Percentiles rank a stretch among this genome's conserved stretches.
Evolutionary conservation across 2,888 invertebrate species (phyloP).

Genomic region (Tetranychus truncatus): DNA sequence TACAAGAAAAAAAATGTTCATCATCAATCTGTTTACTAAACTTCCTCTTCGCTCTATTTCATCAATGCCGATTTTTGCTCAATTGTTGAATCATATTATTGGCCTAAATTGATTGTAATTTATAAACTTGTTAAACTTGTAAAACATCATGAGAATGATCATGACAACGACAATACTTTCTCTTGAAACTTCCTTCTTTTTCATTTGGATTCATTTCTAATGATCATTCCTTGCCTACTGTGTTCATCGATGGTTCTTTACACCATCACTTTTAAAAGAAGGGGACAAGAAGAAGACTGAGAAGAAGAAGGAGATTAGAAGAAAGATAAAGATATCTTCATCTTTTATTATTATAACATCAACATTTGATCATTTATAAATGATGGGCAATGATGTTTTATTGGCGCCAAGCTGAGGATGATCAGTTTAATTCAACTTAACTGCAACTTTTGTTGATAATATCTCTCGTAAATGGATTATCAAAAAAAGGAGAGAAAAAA

Average conservation of each 20-base stretch:
- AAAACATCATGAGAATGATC: background rate
- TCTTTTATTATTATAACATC: background rate
- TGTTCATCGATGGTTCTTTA: background rate
- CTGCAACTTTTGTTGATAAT: too few species aligned
- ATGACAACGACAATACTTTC: background rate
- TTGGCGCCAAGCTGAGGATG: too few species aligned
- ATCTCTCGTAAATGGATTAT: too few species aligned
- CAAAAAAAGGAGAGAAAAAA: background rate
- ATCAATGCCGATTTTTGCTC: background rate
- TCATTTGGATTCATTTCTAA: background rate
- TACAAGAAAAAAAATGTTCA: too few species aligned
- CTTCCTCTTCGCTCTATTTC: background rate
- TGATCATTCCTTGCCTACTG: background rate
- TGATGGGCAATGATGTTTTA: too few species aligned
- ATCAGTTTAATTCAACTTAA: too few species aligned
- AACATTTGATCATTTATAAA: background rate
- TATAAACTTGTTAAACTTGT: background rate
- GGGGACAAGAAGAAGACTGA: too few species aligned
- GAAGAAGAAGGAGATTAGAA: background rate
- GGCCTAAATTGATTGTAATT: slow-evolving; percentile 1
- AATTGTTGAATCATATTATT: slow-evolving; percentile 1
- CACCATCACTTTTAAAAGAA: background rate
- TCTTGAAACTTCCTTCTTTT: background rate
- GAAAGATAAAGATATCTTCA: background rate
- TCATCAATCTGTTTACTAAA: too few species aligned